phyloP scores from a whole-genome alignment of 2,888 invertebrate species.

The Pardosa pseudoannulata region DNA sequence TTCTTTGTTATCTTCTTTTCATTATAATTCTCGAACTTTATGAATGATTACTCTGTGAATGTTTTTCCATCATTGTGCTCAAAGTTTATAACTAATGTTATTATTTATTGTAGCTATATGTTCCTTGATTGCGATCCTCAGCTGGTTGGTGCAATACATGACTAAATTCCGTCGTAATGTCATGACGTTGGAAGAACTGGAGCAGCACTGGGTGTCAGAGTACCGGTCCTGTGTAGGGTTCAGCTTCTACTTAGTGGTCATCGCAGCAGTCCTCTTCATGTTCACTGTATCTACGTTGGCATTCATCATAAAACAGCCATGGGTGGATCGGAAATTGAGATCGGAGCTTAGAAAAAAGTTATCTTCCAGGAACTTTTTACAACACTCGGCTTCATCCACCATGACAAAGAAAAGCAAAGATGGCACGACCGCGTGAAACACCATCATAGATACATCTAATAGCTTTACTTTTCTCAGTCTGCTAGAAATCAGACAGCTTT shows the following conservation, averaged over 20 bases:
- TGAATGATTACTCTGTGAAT: too few species aligned
- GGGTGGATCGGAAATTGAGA: constrained; percentile 82
- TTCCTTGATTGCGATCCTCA: constrained; percentile 85
- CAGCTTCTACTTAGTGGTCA: constrained; percentile 91
- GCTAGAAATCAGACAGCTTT: too few species aligned
- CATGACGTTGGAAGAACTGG: constrained; percentile 86
- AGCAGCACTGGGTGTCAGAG: constrained; percentile 89
- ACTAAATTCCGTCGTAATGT: constrained; percentile 89
- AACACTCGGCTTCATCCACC: constrained; percentile 40
- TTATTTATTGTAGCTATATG: constrained; percentile 83
- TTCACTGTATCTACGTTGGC: constrained; percentile 85
- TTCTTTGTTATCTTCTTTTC: too few species aligned
- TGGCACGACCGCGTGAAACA: constrained; percentile 30
- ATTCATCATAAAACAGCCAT: constrained; percentile 84
- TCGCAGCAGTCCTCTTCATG: constrained; percentile 84
- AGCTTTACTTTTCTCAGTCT: too few species aligned
- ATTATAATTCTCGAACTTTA: too few species aligned
- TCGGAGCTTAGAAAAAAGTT: constrained; percentile 80
- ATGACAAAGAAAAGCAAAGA: constrained; percentile 53
- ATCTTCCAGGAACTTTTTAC: constrained; percentile 33
- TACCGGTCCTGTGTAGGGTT: constrained; percentile 88
- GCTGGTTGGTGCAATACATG: constrained; percentile 91
- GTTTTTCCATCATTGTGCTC: too few species aligned
- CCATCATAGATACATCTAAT: too few species aligned
- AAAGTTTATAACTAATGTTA: too few species aligned